These are phyloP conservation scores for Drosophila arizonae DNA, from an alignment of 1,140 invertebrate genomes.

Conservation along the genomic window DNA sequence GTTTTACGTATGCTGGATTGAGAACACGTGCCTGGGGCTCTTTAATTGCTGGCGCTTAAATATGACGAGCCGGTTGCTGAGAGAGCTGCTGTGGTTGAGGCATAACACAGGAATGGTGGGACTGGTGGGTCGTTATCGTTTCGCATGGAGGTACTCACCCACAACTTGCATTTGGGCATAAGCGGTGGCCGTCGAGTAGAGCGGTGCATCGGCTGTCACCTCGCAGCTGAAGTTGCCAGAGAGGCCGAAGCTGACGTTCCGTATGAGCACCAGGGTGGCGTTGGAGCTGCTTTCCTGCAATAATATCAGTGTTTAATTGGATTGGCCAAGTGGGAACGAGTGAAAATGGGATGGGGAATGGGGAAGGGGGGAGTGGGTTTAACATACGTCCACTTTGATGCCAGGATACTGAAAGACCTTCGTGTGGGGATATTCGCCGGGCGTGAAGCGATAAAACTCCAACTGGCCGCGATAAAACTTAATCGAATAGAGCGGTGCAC, in stretches of 20 bases:
- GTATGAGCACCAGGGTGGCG: conserved; percentile 88
- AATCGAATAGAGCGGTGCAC: conserved; percentile 89
- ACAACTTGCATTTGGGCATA: conserved; percentile 88
- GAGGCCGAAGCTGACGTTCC: conserved; percentile 88
- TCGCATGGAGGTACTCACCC: conserved; percentile 85
- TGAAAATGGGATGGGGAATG: neutral
- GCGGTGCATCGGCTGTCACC: conserved; percentile 91
- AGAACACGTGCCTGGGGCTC: neutral
- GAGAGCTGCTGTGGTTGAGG: neutral
- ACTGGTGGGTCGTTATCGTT: neutral
- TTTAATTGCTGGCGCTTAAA: conserved; percentile 10
- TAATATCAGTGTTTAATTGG: conserved; percentile 65
- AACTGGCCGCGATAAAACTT: conserved; percentile 90
- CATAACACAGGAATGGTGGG: neutral
- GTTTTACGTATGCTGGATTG: no score
- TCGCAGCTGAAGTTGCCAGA: conserved; percentile 94
- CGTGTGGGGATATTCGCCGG: conserved; percentile 86
- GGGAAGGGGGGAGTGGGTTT: neutral
- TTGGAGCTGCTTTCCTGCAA: conserved; percentile 88
- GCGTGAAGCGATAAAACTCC: conserved; percentile 91
- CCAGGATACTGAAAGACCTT: conserved; percentile 89
- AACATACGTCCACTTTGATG: conserved; percentile 90
- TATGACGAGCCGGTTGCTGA: neutral
- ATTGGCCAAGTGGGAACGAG: conserved; percentile 13
- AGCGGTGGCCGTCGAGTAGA: conserved; percentile 87